phyloP scores from a whole-genome alignment of 2,888 invertebrate genomes.

The Hetaerina titia region DNA sequence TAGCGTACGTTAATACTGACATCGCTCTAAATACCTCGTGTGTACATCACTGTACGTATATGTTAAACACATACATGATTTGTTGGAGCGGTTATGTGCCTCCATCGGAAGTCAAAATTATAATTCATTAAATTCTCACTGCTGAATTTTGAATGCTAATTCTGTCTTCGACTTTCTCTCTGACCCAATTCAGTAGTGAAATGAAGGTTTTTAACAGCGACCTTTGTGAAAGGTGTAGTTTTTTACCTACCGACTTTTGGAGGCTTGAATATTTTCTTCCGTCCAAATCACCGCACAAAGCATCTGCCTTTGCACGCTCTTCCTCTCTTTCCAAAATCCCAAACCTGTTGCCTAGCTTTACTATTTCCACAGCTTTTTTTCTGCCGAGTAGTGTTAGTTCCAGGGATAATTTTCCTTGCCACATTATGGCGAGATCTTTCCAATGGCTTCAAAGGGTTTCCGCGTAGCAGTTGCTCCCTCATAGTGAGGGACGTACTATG shows the following conservation, averaged over 20 bases:
- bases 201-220: neutral
- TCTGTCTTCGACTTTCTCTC: neutral
- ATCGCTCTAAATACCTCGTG: too few relatives aligned
- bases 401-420: neutral
- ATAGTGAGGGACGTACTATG: neutral
- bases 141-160: neutral
- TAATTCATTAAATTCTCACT: too few relatives aligned
- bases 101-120: too few relatives aligned
- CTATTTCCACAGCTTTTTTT: neutral
- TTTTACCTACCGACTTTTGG: neutral
- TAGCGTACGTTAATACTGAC: too few relatives aligned
- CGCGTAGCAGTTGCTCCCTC: neutral
- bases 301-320: neutral
- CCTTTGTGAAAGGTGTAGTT: neutral
- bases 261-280: neutral
- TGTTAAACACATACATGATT: too few relatives aligned
- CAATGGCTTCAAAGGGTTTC: neutral
- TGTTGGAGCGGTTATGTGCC: too few relatives aligned
- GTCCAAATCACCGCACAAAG: neutral
- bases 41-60: too few relatives aligned
- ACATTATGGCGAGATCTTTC: neutral
- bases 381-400: neutral
- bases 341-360: neutral
- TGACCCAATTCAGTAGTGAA: neutral
- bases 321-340: neutral